Conservation (phyloP, 2,113 vertebrate species). For the Gracilinanus agilis region DNA sequence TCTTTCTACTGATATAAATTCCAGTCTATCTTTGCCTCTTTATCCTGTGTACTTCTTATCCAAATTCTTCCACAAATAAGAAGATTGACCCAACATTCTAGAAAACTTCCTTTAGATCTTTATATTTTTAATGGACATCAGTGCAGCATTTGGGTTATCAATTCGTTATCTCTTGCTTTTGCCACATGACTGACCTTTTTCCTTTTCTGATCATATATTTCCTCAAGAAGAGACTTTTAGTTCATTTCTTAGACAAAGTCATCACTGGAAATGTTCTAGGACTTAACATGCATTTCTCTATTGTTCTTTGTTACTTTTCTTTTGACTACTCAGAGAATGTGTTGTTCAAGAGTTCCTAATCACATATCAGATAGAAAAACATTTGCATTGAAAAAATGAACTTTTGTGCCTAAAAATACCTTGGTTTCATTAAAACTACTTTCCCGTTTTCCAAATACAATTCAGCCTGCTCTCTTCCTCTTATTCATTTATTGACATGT, state of each 20-base stretch:
- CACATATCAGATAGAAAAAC: neutral
- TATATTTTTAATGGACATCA: neutral
- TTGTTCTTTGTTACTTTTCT: neutral
- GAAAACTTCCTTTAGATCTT: neutral
- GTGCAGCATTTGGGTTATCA: neutral
- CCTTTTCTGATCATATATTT: neutral
- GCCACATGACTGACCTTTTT: neutral
- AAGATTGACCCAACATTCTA: neutral
- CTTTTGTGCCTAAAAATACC: neutral
- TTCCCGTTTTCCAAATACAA: neutral
- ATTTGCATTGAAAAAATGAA: neutral
- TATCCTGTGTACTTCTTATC: neutral
- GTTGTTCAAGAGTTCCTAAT: neutral
- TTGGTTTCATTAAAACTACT: neutral
- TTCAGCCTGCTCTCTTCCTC: neutral
- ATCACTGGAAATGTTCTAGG: neutral
- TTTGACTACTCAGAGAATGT: neutral
- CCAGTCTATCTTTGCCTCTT: neutral
- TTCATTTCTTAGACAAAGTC: neutral
- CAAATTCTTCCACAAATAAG: neutral
- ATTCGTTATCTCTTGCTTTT: neutral
- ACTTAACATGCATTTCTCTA: neutral
- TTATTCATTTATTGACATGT: neutral
- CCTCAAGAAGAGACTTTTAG: neutral
- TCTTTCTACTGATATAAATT: neutral